Conservation (phyloP, 2,113 vertebrate species). For the Clupea harengus region DNA sequence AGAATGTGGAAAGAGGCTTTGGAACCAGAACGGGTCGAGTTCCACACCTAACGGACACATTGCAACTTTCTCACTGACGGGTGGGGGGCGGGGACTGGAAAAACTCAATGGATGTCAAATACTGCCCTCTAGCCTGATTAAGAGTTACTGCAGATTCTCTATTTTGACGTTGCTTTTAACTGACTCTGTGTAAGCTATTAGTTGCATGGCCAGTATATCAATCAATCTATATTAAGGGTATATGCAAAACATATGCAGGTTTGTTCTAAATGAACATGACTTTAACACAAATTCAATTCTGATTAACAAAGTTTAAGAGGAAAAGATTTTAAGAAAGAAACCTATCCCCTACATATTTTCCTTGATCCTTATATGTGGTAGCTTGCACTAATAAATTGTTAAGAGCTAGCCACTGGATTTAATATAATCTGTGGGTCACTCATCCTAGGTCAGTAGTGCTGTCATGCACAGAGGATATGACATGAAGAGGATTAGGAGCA, state of each 20-base stretch:
- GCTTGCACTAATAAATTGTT: not conserved
- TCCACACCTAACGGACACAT: not conserved
- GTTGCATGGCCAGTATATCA: not conserved
- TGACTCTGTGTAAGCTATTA: not conserved
- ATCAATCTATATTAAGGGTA: not conserved
- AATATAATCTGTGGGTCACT: slow-evolving; percentile 58
- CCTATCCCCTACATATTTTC: not conserved
- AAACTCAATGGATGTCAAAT: not conserved
- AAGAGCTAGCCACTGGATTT: slow-evolving; percentile 42
- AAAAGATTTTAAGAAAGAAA: not conserved
- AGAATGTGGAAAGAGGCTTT: not conserved
- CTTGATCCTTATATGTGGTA: not conserved
- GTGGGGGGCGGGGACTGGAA: too few species aligned
- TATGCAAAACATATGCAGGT: not conserved
- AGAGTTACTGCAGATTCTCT: not conserved
- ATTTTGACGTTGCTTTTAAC: not conserved
- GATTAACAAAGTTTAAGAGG: too few species aligned
- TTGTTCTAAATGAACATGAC: not conserved
- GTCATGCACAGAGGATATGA: slow-evolving; percentile 43
- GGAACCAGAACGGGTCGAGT: not conserved
- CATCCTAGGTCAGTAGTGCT: slow-evolving; percentile 49
- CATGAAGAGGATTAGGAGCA: slow-evolving; percentile 58
- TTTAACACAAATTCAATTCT: not conserved
- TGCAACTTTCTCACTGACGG: not conserved
- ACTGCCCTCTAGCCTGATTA: not conserved